Evolutionary conservation across 2,113 vertebrate genomes (phyloP), one percentile per base, ranked within the genome.

Genomic region (Salvelinus sp.): DNA sequence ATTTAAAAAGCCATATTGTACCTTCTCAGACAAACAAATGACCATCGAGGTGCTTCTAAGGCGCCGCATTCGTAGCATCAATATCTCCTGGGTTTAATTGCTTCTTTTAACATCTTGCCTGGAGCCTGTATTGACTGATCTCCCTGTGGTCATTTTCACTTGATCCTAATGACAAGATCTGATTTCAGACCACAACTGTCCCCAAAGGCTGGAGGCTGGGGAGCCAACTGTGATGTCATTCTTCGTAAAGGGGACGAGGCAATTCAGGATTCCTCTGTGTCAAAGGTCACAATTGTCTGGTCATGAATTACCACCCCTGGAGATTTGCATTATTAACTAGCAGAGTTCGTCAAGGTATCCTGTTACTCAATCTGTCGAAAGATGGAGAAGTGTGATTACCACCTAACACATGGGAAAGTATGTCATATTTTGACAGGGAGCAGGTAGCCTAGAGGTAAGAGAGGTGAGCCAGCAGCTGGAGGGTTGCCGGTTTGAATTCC

Each of bases 261-360:
- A 23, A n/a, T 27, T n/a, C 63, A 65, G 22, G 63, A 65, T 27
- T 65, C 10, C 63, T 28, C 27, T 10, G 3, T 23, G 63, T 65
- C 63, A 28, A 65, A 65, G 22, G 63, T 65, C 23, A 65, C 60
- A 6, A 23, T 63, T 10, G 23, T 23, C n/a, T 63, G 23, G 60
- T 63, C 6, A 7, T 63, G 23, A 63, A 63, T 63, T 63, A 63
- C 60, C 20, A 18, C 27, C 63, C 63, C 22, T n/a, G 63, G 63
- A 65, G 63, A 65, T 65, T 65, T 65, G 23, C 63, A 65, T 65
- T 65, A 65, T 65, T 65, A 65, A 65, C 27, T 16, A 65, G 22
- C 23, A 10, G 62, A 28, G 27, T 65, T 14, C 3, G 3, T 65
- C 10, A 12, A 12, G 27, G 22, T 65, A 6, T 64, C 63, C 2